A percentile compares a stretch with the other conserved stretches of the same genome.
Conservation (phyloP, 2,113 vertebrate genomes). For the Seriola dumerili region DNA sequence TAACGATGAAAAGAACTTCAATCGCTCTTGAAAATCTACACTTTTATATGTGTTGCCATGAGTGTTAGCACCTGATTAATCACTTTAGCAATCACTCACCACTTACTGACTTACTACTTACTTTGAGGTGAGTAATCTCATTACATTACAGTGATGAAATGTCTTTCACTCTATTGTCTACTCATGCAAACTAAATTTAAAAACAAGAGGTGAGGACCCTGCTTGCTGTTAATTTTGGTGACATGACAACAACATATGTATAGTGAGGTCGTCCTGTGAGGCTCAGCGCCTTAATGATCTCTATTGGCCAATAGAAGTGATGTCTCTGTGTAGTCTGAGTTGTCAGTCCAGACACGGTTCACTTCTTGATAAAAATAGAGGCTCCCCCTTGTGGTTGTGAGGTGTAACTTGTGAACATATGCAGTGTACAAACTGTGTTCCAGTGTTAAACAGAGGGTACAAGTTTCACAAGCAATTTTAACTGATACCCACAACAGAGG, state of each 20-base stretch:
- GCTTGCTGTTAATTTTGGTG: conserved; percentile 57
- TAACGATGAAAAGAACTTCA: not conserved
- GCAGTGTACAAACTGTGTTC: not conserved
- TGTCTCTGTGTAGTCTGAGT: not conserved
- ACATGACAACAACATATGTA: not conserved
- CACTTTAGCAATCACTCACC: not conserved
- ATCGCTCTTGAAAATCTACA: not conserved
- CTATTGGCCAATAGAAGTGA: not conserved
- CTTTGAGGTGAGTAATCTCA: not conserved
- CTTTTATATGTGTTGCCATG: not conserved
- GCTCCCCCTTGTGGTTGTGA: conserved; percentile 18
- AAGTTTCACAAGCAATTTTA: not conserved
- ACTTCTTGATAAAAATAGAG: not conserved
- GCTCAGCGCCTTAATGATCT: not conserved
- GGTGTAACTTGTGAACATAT: not conserved
- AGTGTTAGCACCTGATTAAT: not conserved
- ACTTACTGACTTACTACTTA: conserved; percentile 14
- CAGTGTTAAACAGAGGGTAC: not conserved
- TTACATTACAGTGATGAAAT: conserved; percentile 11
- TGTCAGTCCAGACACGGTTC: conserved; percentile 8
- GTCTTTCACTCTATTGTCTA: not conserved
- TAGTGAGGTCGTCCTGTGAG: conserved; percentile 10
- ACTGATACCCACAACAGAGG: not conserved
- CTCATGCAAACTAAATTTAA: not conserved
- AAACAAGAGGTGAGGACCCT: not conserved